These are phyloP conservation scores for Cotesia chilonis DNA, from an alignment of 1,140 invertebrate genomes.

Conservation along the genomic window DNA sequence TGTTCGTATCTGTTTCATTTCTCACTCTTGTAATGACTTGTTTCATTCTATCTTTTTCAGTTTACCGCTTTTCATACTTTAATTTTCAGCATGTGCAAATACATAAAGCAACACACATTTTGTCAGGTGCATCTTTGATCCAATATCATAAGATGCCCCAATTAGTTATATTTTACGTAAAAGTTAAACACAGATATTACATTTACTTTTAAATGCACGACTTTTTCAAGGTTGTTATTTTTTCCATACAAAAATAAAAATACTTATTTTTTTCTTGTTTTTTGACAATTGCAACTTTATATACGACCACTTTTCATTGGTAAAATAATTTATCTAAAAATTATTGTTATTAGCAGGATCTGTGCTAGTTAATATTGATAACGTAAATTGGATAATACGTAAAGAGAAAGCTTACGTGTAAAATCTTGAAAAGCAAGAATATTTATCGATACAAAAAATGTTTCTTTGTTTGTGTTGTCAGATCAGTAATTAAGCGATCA, in stretches of 20 bases:
- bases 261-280: not conserved
- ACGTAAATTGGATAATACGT: too few species aligned
- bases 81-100: not conserved
- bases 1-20: not conserved
- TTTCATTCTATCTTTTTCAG: slow-evolving; percentile 9
- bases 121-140: slow-evolving; percentile 31
- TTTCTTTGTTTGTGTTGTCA: not conserved
- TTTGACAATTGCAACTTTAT: too few species aligned
- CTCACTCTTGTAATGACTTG: not conserved
- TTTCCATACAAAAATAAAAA: not conserved
- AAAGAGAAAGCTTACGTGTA: too few species aligned
- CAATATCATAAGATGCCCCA: slow-evolving; percentile 28
- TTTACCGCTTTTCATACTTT: slow-evolving; percentile 17
- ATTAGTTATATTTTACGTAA: slow-evolving; percentile 32
- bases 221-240: not conserved
- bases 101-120: slow-evolving; percentile 8
- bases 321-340: too few species aligned
- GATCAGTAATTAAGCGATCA: not conserved
- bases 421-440: not conserved
- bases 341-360: too few species aligned
- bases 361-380: too few species aligned
- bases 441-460: not conserved
- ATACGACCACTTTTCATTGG: too few species aligned
- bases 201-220: slow-evolving; percentile 2
- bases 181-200: slow-evolving; percentile 11